Percentiles rank a stretch among this genome's conserved stretches.
These are phyloP conservation scores for Siphlonurus alternatus DNA, from an alignment of 2,888 invertebrate species.

Conservation along the genomic window DNA sequence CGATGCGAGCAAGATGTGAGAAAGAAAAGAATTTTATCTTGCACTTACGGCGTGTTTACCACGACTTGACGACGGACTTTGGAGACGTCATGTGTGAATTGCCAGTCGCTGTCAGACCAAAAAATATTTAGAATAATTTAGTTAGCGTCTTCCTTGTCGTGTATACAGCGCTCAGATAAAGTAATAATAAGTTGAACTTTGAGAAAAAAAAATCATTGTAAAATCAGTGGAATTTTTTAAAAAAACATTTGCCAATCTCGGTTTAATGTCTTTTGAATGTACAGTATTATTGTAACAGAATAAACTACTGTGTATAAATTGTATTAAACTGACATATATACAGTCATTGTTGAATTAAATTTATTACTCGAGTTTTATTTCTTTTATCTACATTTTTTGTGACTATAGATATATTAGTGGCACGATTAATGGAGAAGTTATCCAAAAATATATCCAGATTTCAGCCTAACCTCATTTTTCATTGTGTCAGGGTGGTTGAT, in stretches of 20 bases:
- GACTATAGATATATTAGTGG: too few species aligned
- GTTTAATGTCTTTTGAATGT: not conserved
- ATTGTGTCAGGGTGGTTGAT: too few species aligned
- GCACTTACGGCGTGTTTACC: not conserved
- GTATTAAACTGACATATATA: not conserved
- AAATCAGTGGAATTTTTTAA: not conserved
- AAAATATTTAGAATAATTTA: not conserved
- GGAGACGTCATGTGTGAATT: not conserved
- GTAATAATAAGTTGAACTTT: not conserved
- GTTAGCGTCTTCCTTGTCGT: not conserved
- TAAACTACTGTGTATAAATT: not conserved
- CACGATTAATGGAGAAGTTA: too few species aligned
- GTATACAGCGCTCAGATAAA: not conserved
- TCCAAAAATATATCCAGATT: too few species aligned
- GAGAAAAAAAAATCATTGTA: not conserved
- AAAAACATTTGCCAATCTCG: not conserved
- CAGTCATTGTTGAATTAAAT: not conserved
- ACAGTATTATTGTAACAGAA: not conserved
- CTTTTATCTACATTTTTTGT: too few species aligned
- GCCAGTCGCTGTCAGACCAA: conserved; percentile 4
- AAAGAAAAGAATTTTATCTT: too few species aligned
- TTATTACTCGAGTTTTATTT: not conserved
- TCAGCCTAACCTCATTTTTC: too few species aligned
- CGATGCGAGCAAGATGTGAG: too few species aligned
- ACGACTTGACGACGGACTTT: too few species aligned